Evolutionary conservation across 2,113 vertebrate genomes (phyloP).

Genomic region (Ceyx margarethae): DNA sequence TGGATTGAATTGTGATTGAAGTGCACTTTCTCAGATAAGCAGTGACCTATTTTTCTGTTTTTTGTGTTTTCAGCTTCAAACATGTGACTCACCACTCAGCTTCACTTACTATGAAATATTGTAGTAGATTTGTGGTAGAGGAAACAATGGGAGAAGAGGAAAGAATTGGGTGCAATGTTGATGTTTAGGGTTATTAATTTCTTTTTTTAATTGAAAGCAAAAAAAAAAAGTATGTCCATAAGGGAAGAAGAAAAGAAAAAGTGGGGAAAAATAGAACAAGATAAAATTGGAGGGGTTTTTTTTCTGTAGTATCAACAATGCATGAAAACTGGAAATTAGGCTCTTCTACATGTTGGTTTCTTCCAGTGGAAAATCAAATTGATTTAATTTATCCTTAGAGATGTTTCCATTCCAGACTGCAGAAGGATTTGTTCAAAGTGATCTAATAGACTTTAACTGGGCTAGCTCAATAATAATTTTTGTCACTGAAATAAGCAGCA

Average conservation of each 20-base stretch:
- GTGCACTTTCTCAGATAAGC: neutral
- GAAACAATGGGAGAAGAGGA: neutral
- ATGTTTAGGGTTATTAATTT: neutral
- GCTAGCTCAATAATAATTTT: neutral
- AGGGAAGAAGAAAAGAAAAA: fast-evolving
- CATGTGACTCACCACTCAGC: neutral
- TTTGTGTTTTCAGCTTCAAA: neutral
- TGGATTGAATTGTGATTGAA: neutral
- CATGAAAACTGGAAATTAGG: neutral
- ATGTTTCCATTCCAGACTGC: neutral
- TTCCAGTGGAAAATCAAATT: neutral
- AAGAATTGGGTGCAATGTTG: neutral
- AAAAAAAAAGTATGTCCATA: neutral
- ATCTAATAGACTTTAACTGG: neutral
- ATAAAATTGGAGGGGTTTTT: neutral
- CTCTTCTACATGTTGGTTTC: neutral
- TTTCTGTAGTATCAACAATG: neutral
- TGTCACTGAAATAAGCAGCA: neutral
- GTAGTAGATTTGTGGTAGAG: neutral
- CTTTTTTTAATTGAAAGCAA: neutral
- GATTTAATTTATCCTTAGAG: neutral
- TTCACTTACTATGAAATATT: neutral
- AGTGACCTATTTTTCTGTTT: neutral
- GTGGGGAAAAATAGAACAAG: neutral
- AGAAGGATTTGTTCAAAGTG: neutral